phyloP scores from a whole-genome alignment of 2,113 vertebrate species.

The Podarcis muralis region DNA sequence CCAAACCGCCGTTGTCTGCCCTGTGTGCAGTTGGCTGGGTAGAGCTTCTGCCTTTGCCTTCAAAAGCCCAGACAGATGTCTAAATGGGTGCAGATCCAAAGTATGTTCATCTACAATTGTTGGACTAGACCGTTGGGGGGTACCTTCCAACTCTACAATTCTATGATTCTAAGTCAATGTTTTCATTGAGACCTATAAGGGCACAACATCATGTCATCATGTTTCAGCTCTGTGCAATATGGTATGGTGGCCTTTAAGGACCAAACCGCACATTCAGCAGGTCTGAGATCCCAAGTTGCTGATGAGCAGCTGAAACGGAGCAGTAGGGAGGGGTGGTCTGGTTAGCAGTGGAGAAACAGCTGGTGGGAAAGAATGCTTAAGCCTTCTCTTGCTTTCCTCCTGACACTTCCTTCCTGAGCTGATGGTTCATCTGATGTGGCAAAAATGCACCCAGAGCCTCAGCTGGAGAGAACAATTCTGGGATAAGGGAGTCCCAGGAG shows the following conservation, averaged over 20 bases:
- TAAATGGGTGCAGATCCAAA: neutral
- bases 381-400: neutral
- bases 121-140: too few relatives aligned
- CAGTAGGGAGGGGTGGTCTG: neutral
- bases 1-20: neutral
- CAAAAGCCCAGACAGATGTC: neutral
- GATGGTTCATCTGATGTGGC: neutral
- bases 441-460: neutral
- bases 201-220: neutral
- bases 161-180: too few relatives aligned
- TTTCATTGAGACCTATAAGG: neutral
- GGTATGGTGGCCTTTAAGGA: neutral
- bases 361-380: neutral
- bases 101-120: neutral
- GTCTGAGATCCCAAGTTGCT: neutral
- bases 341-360: neutral
- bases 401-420: too few relatives aligned
- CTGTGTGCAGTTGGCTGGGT: too few relatives aligned
- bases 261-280: neutral
- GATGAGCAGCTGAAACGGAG: too few relatives aligned
- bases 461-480: neutral
- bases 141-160: too few relatives aligned
- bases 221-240: neutral
- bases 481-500: neutral
- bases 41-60: neutral